These are phyloP conservation scores for Rotaria sp. DNA, from an alignment of 2,888 invertebrate species.

Conservation along the genomic window DNA sequence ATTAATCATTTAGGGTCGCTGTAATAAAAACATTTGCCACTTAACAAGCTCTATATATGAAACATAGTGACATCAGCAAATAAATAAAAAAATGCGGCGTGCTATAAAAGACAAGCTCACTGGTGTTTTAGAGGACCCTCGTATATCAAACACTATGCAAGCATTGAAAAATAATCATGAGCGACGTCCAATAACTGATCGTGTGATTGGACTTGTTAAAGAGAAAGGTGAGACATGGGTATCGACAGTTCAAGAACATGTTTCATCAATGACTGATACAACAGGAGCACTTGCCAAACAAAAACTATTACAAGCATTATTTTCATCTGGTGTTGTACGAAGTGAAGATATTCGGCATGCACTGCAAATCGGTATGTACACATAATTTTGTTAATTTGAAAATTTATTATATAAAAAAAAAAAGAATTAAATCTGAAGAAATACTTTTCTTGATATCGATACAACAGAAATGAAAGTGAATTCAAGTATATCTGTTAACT, in stretches of 20 bases:
- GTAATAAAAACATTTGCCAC: too few relatives aligned
- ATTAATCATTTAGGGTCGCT: too few relatives aligned
- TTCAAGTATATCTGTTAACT: too few relatives aligned
- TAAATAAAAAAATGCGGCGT: background rate
- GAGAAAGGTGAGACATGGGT: background rate
- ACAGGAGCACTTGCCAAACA: background rate
- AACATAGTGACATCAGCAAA: too few relatives aligned
- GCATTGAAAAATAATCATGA: background rate
- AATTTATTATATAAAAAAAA: too few relatives aligned
- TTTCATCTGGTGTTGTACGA: background rate
- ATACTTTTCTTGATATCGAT: too few relatives aligned
- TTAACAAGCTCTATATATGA: too few relatives aligned
- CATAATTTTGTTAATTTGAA: background rate
- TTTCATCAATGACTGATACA: background rate
- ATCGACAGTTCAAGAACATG: background rate
- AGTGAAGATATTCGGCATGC: slow-evolving; percentile 5
- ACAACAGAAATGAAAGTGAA: too few relatives aligned
- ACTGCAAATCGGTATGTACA: background rate
- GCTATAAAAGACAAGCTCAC: background rate
- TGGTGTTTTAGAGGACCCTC: background rate
- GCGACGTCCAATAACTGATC: background rate
- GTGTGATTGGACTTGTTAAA: background rate
- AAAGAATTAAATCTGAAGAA: too few relatives aligned
- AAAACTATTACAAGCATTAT: slow-evolving; percentile 26
- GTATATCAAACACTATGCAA: background rate